A percentile compares a stretch with the other conserved stretches of the same genome.
Evolutionary conservation across 2,888 invertebrate genomes (phyloP).

Genomic region (Trichopoda pennipes): DNA sequence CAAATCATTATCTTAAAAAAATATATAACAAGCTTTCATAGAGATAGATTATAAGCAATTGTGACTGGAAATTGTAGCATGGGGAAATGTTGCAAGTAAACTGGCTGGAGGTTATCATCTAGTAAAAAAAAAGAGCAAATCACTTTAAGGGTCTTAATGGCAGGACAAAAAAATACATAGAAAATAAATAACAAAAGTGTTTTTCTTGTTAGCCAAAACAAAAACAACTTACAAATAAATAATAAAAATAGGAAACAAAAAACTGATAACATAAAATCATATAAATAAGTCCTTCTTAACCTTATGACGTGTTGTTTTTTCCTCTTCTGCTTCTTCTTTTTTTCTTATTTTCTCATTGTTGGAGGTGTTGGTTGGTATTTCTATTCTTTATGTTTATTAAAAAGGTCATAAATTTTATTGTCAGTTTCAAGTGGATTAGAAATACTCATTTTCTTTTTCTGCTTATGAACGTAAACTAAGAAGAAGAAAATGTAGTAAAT

Average conservation of each 20-base stretch:
- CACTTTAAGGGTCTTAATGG: constrained; percentile 50
- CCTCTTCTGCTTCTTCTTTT: no score
- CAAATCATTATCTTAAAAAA: constrained; percentile 62
- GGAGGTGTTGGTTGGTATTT: background rate
- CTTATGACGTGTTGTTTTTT: constrained; percentile 14
- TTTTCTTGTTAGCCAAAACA: constrained; percentile 13
- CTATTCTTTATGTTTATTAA: constrained; percentile 54
- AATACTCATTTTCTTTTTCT: constrained; percentile 37
- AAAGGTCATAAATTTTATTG: constrained; percentile 67
- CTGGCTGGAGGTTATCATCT: constrained; percentile 18
- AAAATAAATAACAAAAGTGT: constrained; percentile 8
- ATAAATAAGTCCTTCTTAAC: constrained; percentile 42
- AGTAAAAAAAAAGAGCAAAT: constrained; percentile 48
- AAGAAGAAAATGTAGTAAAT: background rate
- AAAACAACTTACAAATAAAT: background rate
- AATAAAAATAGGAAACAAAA: background rate
- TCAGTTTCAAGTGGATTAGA: constrained; percentile 66
- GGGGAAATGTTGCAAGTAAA: constrained; percentile 10
- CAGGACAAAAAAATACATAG: constrained; percentile 5
- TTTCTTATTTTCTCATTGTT: constrained; percentile 17
- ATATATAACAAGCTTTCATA: constrained; percentile 46
- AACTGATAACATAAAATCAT: constrained; percentile 13
- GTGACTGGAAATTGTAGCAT: background rate
- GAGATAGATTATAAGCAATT: constrained; percentile 36
- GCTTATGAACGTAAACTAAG: background rate